These are phyloP conservation scores for Pantherophis guttatus DNA, from an alignment of 2,113 vertebrate genomes.

Conservation along the genomic window DNA sequence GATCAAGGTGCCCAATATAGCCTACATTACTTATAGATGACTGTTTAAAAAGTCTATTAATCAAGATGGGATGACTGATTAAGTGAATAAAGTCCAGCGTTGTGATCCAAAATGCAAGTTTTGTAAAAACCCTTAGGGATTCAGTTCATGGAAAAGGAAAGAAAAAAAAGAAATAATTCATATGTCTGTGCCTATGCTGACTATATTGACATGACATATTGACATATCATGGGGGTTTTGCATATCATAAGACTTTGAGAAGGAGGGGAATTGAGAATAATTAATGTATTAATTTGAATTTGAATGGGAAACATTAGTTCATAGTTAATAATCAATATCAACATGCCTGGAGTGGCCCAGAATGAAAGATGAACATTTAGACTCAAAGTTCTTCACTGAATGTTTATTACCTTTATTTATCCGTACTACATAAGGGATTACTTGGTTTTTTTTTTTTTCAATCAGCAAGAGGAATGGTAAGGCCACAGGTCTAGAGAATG, in stretches of 20 bases:
- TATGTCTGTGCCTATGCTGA: slow-evolving; percentile 3
- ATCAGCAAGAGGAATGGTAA: background rate
- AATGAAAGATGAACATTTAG: background rate
- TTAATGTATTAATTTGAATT: slow-evolving; percentile 35
- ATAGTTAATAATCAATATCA: slow-evolving; percentile 37
- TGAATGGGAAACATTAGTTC: slow-evolving; percentile 18
- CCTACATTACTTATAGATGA: slow-evolving; percentile 70
- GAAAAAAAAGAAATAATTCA: background rate
- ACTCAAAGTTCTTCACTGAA: background rate
- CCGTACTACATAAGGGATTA: background rate
- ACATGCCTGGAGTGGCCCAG: background rate
- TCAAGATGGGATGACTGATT: slow-evolving; percentile 68
- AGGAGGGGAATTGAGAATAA: background rate
- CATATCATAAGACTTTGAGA: background rate
- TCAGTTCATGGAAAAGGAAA: slow-evolving; percentile 30
- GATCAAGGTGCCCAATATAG: slow-evolving; percentile 66
- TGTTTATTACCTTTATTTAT: background rate
- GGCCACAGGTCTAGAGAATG: background rate
- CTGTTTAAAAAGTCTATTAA: slow-evolving; percentile 70
- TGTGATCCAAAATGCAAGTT: slow-evolving; percentile 61
- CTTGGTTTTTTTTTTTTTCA: background rate
- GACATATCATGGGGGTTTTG: background rate
- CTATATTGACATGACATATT: slow-evolving; percentile 43
- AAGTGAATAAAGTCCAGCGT: slow-evolving; percentile 61
- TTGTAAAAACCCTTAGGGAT: slow-evolving; percentile 36